Evolutionary conservation across 2,888 invertebrate genomes (phyloP).

Genomic region (Trissoscelio sp.): DNA sequence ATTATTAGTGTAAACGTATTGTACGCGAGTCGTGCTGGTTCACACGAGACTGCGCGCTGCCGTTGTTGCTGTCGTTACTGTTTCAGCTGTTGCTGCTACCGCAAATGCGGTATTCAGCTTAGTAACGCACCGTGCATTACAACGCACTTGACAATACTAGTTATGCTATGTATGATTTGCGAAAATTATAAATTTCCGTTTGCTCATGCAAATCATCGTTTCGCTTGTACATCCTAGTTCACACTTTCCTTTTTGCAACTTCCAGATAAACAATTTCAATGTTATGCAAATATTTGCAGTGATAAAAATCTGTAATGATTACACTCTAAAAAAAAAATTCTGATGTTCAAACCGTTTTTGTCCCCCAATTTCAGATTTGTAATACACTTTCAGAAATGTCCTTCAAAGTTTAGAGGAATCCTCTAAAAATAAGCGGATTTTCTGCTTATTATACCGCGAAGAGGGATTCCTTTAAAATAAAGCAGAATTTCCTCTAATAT

Average conservation of each 20-base stretch:
- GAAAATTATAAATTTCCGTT: slow-evolving; percentile 45
- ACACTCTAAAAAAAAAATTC: no score
- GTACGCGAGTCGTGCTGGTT: slow-evolving; percentile 55
- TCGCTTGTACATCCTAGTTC: background rate
- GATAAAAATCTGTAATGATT: no score
- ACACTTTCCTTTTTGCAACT: slow-evolving; percentile 3
- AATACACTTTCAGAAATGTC: no score
- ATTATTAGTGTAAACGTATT: slow-evolving; percentile 67
- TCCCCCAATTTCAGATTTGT: no score
- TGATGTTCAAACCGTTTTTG: no score
- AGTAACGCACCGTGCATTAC: slow-evolving; percentile 24
- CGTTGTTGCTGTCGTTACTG: slow-evolving; percentile 13
- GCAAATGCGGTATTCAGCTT: background rate
- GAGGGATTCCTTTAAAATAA: no score
- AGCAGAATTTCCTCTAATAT: no score
- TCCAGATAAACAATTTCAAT: background rate
- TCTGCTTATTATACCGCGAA: no score
- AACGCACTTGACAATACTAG: slow-evolving; percentile 13
- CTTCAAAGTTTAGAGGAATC: no score
- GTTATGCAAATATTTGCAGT: background rate
- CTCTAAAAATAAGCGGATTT: no score
- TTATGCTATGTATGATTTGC: slow-evolving; percentile 22
- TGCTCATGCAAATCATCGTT: slow-evolving; percentile 15
- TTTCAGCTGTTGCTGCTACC: slow-evolving; percentile 1
- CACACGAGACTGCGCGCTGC: slow-evolving; percentile 38